Evolutionary conservation across 2,888 invertebrate species (phyloP).

Genomic region (Noctua janthina): DNA sequence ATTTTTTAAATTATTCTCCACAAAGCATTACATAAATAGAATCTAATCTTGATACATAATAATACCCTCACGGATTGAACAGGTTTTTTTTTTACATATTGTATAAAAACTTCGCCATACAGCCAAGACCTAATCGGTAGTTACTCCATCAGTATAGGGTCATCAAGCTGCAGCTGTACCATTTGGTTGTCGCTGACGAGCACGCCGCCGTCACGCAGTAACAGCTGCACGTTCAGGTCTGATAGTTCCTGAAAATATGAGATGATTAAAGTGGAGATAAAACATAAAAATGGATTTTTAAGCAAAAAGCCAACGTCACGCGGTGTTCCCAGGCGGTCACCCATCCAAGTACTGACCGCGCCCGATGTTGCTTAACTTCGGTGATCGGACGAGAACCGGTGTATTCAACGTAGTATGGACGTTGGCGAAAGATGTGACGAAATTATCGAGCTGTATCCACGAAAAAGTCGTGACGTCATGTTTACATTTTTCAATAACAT

Average conservation of each 20-base stretch:
- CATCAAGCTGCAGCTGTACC: slow-evolving; percentile 74
- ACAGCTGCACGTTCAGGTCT: slow-evolving; percentile 76
- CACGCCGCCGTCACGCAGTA: slow-evolving; percentile 75
- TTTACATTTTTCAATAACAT: not conserved
- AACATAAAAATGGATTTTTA: not conserved
- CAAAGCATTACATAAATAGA: too few species aligned
- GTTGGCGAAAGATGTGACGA: slow-evolving; percentile 50
- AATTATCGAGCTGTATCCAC: too few species aligned
- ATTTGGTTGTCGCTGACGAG: slow-evolving; percentile 73
- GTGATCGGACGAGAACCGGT: slow-evolving; percentile 88
- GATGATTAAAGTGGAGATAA: too few species aligned
- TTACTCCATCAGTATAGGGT: slow-evolving; percentile 68
- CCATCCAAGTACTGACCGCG: slow-evolving; percentile 86
- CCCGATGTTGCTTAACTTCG: slow-evolving; percentile 87
- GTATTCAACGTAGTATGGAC: slow-evolving; percentile 75
- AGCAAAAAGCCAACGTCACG: slow-evolving; percentile 68
- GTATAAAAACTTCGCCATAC: too few species aligned
- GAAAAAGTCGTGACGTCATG: not conserved
- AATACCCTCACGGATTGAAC: too few species aligned
- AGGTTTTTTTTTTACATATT: too few species aligned
- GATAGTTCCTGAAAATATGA: slow-evolving; percentile 72
- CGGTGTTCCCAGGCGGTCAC: slow-evolving; percentile 86
- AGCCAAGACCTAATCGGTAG: too few species aligned
- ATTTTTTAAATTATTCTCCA: too few species aligned
- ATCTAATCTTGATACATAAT: too few species aligned